Evolutionary conservation across 2,113 vertebrate species (phyloP).

Genomic region (Xiphophorus couchianus): DNA sequence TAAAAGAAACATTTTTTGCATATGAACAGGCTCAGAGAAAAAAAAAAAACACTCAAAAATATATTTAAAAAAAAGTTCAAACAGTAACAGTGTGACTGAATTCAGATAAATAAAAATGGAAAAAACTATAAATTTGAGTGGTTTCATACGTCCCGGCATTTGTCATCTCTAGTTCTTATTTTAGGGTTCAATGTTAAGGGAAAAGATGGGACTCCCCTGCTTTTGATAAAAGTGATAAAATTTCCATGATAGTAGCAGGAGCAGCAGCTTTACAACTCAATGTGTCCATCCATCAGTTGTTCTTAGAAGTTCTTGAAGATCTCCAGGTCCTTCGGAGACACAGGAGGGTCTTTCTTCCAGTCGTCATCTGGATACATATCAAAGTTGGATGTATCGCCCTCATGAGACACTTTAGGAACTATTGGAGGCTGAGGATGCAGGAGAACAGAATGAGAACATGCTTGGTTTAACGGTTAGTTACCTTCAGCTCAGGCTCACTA

Average conservation of each 20-base stretch:
- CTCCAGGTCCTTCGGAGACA: constrained; percentile 88
- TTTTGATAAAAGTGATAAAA: constrained; percentile 24
- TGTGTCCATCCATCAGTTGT: too few species aligned
- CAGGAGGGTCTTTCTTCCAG: constrained; percentile 85
- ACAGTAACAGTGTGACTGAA: constrained; percentile 6
- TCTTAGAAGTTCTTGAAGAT: constrained; percentile 93
- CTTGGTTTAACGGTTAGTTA: too few species aligned
- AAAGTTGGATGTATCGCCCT: constrained; percentile 97
- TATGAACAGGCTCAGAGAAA: constrained; percentile 65
- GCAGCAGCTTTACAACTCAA: not conserved
- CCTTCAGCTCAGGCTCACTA: too few species aligned
- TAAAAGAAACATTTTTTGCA: constrained; percentile 61
- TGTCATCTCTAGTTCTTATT: not conserved
- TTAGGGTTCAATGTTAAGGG: not conserved
- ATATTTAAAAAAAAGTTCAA: not conserved
- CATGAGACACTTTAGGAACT: constrained; percentile 89
- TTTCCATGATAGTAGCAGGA: constrained; percentile 18
- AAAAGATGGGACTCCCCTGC: not conserved
- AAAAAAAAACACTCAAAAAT: constrained; percentile 3
- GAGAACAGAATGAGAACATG: not conserved
- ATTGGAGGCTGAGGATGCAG: constrained; percentile 87
- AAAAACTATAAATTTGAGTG: constrained; percentile 22
- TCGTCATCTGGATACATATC: constrained; percentile 93
- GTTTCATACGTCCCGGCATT: constrained; percentile 37
- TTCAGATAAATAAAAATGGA: constrained; percentile 51